Evolutionary conservation across 2,888 invertebrate genomes (phyloP), one percentile per base, ranked within the genome.

Genomic region (Brachynemurus nebulosus): DNA sequence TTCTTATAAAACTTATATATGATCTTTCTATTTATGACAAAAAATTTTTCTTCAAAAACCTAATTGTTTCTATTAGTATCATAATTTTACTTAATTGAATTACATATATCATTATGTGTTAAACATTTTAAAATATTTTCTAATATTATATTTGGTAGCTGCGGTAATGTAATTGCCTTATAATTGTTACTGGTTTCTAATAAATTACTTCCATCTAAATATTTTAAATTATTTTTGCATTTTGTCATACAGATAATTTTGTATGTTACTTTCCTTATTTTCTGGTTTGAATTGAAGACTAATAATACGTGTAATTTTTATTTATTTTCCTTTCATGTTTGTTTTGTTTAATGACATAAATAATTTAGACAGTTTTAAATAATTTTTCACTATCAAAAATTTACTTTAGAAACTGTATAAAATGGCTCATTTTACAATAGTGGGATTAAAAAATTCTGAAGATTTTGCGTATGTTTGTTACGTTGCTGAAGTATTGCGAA

Each of bases 361-460:
- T 9, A 27, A 27, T 27, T 27, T 27, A 2, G 3, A 27, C 12
- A 27, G 3, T 27, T 9, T 4, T n/a, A 27, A n/a, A n/a, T 27
- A n/a, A n/a, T 27, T 27, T 27, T 27, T 27, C 9, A 2, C 9
- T 27, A 9, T 9, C 12, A 27, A 27, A n/a, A n/a, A 27, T 27
- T 30, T 30, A 12, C 5, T 30, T 11, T 30, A 2, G n/a, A 30
- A 2, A n/a, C n/a, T n/a, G 30, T 9, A 4, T 3, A 9, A 30
- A 49, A 62, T 67, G 55, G 62, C 70, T 40, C 62, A 64, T 51
- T 69, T 72, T 54, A 60, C 74, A 30, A 69, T 78, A 53, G 69
- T 69, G 34, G 78, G 78, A 36, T 64, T 67, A 55, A 62, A 67
- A 11, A 66, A 70, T 51, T 74, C 75, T 54, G 55, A 58, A 46